Conservation (phyloP, 2,888 invertebrate genomes). For the Rhopalosiphum nymphaeae region DNA sequence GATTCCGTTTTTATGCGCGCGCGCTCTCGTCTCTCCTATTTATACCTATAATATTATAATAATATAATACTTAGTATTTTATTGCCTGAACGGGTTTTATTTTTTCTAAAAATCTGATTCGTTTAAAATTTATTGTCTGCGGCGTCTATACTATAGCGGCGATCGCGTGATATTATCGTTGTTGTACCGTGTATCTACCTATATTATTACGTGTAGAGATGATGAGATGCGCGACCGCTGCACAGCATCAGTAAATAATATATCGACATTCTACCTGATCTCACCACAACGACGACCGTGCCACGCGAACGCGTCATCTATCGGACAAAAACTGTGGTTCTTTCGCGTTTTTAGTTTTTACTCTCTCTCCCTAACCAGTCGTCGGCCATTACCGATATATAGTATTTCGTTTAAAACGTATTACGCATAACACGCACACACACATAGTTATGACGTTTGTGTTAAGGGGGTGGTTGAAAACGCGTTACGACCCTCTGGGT, state of each 20-base stretch:
- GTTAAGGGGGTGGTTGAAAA: conserved; percentile 32
- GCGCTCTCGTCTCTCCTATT: neutral
- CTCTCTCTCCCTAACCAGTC: neutral
- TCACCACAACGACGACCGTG: neutral
- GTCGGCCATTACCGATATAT: conserved; percentile 39
- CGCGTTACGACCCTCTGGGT: conserved; percentile 60
- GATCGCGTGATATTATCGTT: neutral
- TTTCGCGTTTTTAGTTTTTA: neutral
- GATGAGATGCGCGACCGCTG: neutral
- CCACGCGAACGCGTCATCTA: conserved; percentile 34
- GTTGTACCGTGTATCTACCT: neutral
- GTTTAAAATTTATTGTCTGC: conserved; percentile 36
- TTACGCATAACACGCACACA: neutral
- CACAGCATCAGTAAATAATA: neutral
- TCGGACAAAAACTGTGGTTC: conserved; percentile 40
- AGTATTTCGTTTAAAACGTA: neutral
- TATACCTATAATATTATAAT: neutral
- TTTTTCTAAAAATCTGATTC: neutral
- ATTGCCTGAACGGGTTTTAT: conserved; percentile 16
- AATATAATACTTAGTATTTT: neutral
- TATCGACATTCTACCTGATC: neutral
- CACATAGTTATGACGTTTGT: neutral
- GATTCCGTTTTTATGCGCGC: neutral
- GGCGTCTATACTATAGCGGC: neutral
- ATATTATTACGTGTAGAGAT: neutral